These are phyloP conservation scores for Enteromius treurensis DNA, from an alignment of 2,797 vertebrate genomes.

Conservation along the genomic window DNA sequence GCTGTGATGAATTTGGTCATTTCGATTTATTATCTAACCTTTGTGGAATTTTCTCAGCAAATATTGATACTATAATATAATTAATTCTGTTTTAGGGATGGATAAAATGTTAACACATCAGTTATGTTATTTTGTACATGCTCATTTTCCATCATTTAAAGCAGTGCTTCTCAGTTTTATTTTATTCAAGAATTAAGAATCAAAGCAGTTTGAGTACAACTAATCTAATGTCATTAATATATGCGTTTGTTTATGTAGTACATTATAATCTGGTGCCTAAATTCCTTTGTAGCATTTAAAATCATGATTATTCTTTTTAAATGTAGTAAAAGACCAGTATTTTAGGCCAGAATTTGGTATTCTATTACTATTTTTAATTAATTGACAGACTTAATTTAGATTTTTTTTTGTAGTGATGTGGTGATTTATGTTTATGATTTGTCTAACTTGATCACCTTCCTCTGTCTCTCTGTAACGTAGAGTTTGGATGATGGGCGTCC, in stretches of 20 bases:
- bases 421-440: slow-evolving; percentile 51
- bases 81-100: background rate
- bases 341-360: background rate
- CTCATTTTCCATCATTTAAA: background rate
- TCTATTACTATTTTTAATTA: background rate
- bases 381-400: background rate
- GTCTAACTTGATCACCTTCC: slow-evolving; percentile 66
- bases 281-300: background rate
- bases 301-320: background rate
- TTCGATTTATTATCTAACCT: background rate
- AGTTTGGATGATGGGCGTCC: slow-evolving; percentile 93
- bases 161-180: background rate
- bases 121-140: background rate
- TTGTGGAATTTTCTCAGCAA: background rate
- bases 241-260: background rate
- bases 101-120: too few relatives aligned
- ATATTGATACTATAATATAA: background rate
- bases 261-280: background rate
- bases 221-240: background rate
- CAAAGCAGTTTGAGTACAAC: background rate
- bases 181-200: too few relatives aligned
- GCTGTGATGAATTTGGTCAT: background rate
- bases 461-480: slow-evolving; percentile 68
- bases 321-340: background rate
- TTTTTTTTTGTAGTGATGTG: slow-evolving; percentile 46